Percentiles rank a stretch among this genome's conserved stretches.
Evolutionary conservation across 2,888 invertebrate species (phyloP).

Genomic region (Rhodophaea formosa): DNA sequence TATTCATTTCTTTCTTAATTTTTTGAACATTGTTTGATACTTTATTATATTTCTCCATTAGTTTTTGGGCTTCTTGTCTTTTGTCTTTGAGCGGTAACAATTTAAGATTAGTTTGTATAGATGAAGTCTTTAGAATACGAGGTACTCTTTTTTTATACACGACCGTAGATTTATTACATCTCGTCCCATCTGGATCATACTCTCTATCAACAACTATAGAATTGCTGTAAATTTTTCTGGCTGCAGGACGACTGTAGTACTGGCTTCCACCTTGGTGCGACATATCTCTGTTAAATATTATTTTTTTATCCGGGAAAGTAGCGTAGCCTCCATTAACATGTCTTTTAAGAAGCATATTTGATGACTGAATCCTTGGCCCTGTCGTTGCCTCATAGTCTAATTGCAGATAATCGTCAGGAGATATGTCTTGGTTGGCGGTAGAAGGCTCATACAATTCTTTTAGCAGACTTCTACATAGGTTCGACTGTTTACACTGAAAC

Average conservation of each 20-base stretch:
- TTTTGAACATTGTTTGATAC: constrained; percentile 33
- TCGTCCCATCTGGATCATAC: background rate
- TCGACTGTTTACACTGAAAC: constrained; percentile 32
- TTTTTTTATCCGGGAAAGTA: background rate
- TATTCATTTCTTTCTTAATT: constrained; percentile 34
- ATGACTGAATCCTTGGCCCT: background rate
- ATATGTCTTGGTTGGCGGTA: background rate
- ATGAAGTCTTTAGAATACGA: constrained; percentile 18
- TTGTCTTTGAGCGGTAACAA: constrained; percentile 7
- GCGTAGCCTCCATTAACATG: background rate
- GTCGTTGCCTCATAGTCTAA: background rate
- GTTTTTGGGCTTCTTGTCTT: constrained; percentile 21
- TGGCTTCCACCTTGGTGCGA: constrained; percentile 9
- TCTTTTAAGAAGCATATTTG: background rate
- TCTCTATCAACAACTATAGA: constrained; percentile 33
- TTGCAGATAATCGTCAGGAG: background rate
- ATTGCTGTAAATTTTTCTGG: constrained; percentile 17
- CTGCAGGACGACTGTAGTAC: constrained; percentile 22
- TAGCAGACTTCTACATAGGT: constrained; percentile 37
- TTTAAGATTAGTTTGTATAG: constrained; percentile 26
- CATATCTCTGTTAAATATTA: background rate
- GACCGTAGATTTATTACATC: background rate
- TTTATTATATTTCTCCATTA: constrained; percentile 33
- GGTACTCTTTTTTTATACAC: constrained; percentile 1
- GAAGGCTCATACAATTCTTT: constrained; percentile 37